Conservation (phyloP, 1,140 invertebrate genomes). For the Temnothorax longispinosus region DNA sequence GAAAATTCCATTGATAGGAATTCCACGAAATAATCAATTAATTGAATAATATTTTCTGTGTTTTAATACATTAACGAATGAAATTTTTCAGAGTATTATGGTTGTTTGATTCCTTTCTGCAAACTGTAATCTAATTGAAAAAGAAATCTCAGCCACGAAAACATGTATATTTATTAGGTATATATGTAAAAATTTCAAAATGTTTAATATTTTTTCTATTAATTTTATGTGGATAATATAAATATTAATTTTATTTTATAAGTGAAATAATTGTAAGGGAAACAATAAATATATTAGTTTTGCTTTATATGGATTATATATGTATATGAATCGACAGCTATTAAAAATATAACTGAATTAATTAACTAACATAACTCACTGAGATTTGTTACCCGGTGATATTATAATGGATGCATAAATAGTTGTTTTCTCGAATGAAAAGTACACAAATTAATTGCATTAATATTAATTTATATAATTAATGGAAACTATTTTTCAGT, state of each 20-base stretch:
- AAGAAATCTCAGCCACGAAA: neutral
- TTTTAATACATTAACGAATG: constrained; percentile 21
- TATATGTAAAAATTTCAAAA: neutral
- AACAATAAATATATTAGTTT: neutral
- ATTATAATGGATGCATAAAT: constrained; percentile 31
- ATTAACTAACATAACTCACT: constrained; percentile 44
- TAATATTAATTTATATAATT: constrained; percentile 40
- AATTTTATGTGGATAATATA: neutral
- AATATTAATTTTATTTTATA: neutral
- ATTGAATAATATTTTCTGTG: neutral
- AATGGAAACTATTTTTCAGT: constrained; percentile 12
- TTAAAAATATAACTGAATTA: constrained; percentile 32
- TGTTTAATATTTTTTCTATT: neutral
- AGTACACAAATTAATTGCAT: constrained; percentile 20
- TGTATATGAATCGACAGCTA: neutral
- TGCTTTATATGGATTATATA: neutral
- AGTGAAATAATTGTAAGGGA: neutral
- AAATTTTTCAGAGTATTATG: constrained; percentile 12
- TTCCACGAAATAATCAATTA: neutral
- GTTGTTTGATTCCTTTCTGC: neutral
- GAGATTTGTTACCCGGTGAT: constrained; percentile 23
- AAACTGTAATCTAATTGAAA: neutral
- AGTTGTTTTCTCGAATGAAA: neutral
- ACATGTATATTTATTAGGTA: neutral
- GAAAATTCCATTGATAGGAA: neutral